Evolutionary conservation across 2,113 vertebrate genomes (phyloP), one percentile per base, ranked within the genome.

Genomic region (Madoqua kirkii): DNA sequence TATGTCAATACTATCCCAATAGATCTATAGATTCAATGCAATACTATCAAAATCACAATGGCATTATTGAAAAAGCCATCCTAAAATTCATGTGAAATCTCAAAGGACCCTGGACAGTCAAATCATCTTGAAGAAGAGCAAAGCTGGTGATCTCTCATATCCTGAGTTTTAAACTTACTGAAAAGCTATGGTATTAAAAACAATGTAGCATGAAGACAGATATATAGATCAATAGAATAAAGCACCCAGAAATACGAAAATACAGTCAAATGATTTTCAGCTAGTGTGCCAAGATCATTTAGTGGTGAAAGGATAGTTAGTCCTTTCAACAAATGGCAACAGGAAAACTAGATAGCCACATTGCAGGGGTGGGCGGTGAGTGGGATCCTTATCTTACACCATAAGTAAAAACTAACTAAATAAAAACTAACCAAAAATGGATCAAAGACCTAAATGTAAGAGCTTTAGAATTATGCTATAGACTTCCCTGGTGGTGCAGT

Each of bases 361-460:
- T 33, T 67, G 17, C 6, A 0, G 27, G 0, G 27, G 12, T 2
- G 5, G 27, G 57, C 8, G 3, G 0, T 5, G 21, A 62, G 29
- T 5, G 8, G 45, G 45, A 48, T 1, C 27, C 45, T 79, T 17
- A 79, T 29, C 2, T 79, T 79, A 31, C 15, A 50, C 76, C 4
- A 10, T 11, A 79, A 79, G 31, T 45, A 79, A n/a, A 87, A 33
- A 43, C 17, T 60, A 45, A 86, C 10, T 45, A 60, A 76, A 43
- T 43, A 76, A 31, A 86, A 48, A 86, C 13, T 64, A 48, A 87
- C 31, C 33, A 62, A 64, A 48, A 87, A 9, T 64, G 6, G 29
- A 87, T 64, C 31, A 87, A 48, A 64, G 17, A 64, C 19, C 17
- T 48, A 62, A 87, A 62, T 6, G 33, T 5, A 64, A 50, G 29